A percentile compares a stretch with the other conserved stretches of the same genome.
Evolutionary conservation across 2,797 vertebrate species (phyloP).

Genomic region (Rhabdophis nuchalis): DNA sequence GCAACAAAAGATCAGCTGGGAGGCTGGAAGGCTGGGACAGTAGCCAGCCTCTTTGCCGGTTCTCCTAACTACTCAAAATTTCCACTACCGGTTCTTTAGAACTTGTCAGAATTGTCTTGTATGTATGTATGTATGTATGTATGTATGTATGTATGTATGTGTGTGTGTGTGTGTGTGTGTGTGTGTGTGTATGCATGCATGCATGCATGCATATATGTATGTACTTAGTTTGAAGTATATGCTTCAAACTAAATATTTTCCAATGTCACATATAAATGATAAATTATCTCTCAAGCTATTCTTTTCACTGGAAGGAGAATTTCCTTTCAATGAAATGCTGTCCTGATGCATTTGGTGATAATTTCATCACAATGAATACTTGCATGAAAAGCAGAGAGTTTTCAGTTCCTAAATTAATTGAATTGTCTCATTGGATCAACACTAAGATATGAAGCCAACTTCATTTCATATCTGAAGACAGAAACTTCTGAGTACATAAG

Average conservation of each 20-base stretch:
- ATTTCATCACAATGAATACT: not conserved
- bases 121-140: not conserved
- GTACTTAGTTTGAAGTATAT: not conserved
- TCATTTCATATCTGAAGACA: not conserved
- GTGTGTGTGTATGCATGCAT: too few species aligned
- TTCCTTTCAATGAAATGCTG: not conserved
- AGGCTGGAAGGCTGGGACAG: too few species aligned
- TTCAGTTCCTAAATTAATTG: not conserved
- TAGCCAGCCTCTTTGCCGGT: too few species aligned
- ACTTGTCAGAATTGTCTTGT: too few species aligned
- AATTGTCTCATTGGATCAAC: not conserved
- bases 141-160: not conserved
- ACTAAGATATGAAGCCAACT: not conserved
- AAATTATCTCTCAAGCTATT: not conserved
- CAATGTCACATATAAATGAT: not conserved
- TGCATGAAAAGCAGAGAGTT: not conserved
- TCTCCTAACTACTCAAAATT: too few species aligned
- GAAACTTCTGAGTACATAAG: not conserved
- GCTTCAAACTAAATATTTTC: not conserved
- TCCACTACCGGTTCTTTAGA: too few species aligned
- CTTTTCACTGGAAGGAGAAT: not conserved
- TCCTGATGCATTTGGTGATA: not conserved
- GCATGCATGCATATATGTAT: not conserved
- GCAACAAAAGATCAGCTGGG: too few species aligned
- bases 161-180: too few species aligned